A percentile compares a stretch with the other conserved stretches of the same genome.
Evolutionary conservation across 2,797 vertebrate genomes (phyloP).

Genomic region (Leptoclinus maculatus): DNA sequence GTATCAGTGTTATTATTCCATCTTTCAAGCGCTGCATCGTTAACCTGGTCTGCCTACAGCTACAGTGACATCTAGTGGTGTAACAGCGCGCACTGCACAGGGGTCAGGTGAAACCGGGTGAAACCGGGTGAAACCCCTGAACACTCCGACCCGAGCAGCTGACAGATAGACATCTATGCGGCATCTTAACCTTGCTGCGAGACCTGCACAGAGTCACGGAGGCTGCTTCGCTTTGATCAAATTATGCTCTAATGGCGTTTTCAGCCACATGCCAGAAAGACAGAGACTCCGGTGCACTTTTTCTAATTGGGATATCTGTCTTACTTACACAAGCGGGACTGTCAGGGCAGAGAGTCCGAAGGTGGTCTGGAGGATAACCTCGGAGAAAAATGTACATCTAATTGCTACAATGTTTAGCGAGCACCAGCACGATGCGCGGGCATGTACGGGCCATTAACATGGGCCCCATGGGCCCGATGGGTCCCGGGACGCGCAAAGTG

Average conservation of each 20-base stretch:
- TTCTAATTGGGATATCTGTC: constrained; percentile 48
- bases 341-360: constrained; percentile 10
- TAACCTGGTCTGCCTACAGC: background rate
- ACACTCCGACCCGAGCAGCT: constrained; percentile 1
- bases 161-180: constrained; percentile 21
- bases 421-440: background rate
- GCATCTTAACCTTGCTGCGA: constrained; percentile 41
- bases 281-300: constrained; percentile 37
- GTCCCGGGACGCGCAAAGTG: background rate
- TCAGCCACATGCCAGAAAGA: constrained; percentile 6
- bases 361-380: constrained; percentile 34
- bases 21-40: background rate
- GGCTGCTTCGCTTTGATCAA: constrained; percentile 25
- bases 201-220: constrained; percentile 29
- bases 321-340: constrained; percentile 29
- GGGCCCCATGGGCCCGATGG: background rate
- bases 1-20: background rate
- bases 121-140: background rate
- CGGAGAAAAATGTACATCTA: constrained; percentile 14
- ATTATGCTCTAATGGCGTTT: constrained; percentile 40
- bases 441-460: background rate
- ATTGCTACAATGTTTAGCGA: background rate
- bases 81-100: background rate
- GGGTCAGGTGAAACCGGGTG: background rate
- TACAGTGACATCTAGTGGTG: constrained; percentile 59